Conservation (phyloP, 2,888 invertebrate species). For the Eurois occulta region DNA sequence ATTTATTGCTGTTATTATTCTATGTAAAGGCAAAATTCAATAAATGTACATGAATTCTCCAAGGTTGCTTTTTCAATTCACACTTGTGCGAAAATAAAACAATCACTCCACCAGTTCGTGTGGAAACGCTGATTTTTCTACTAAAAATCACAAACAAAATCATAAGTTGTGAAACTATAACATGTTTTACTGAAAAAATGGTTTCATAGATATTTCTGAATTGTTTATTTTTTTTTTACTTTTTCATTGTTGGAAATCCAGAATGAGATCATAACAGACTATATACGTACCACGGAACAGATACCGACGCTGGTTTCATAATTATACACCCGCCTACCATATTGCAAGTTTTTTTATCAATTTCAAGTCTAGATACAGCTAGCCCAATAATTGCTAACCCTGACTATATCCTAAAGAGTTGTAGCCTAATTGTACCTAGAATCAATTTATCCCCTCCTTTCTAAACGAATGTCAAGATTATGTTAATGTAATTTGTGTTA, state of each 20-base stretch:
- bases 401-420: background rate
- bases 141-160: constrained; percentile 29
- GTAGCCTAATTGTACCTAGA: background rate
- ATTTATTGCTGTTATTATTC: background rate
- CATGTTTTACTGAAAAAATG: constrained; percentile 8
- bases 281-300: too few relatives aligned
- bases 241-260: background rate
- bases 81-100: constrained; percentile 35
- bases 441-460: background rate
- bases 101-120: constrained; percentile 27
- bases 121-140: constrained; percentile 24
- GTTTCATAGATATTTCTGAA: background rate
- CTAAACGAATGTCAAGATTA: background rate
- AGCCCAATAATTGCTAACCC: background rate
- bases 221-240: background rate
- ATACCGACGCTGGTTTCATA: background rate
- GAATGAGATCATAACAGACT: too few relatives aligned
- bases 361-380: background rate
- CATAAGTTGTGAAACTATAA: background rate
- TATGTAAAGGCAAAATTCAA: background rate
- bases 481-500: background rate
- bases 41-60: background rate
- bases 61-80: constrained; percentile 16
- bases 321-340: too few relatives aligned
- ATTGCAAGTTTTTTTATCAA: too few relatives aligned